Conservation (phyloP, 2,113 vertebrate genomes). For the Puntigrus tetrazona region DNA sequence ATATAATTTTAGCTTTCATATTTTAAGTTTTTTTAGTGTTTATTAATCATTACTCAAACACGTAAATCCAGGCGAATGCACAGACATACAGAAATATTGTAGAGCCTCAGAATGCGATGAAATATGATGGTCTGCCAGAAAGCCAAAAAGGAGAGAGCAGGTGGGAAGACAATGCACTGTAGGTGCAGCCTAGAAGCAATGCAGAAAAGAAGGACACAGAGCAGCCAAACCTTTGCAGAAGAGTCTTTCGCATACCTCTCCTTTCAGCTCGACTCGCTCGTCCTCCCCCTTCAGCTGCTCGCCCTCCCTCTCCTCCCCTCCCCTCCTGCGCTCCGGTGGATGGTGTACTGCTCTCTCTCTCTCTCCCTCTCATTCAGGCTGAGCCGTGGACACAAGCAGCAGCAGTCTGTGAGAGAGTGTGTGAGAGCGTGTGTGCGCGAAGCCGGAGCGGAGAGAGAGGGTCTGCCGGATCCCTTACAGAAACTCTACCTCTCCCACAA, state of each 20-base stretch:
- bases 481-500: slow-evolving; percentile 46
- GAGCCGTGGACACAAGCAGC: slow-evolving; percentile 74
- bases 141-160: neutral
- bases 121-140: slow-evolving; percentile 4
- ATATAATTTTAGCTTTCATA: neutral
- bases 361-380: slow-evolving; percentile 59
- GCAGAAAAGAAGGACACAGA: slow-evolving; percentile 15
- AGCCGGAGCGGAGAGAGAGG: slow-evolving; percentile 44
- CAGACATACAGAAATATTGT: neutral
- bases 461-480: slow-evolving; percentile 43
- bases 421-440: slow-evolving; percentile 69
- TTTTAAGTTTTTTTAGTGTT: neutral
- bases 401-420: slow-evolving; percentile 74
- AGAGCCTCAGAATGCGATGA: neutral
- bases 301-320: slow-evolving; percentile 62
- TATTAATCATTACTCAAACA: neutral
- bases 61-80: neutral
- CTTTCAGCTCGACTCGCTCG: slow-evolving; percentile 57
- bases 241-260: slow-evolving; percentile 64
- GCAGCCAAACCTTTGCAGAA: slow-evolving; percentile 46
- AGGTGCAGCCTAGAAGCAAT: neutral
- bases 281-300: slow-evolving; percentile 53
- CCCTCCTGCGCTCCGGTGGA: slow-evolving; percentile 60
- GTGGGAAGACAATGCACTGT: slow-evolving; percentile 5
- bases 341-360: slow-evolving; percentile 60